Evolutionary conservation across 2,888 invertebrate species (phyloP).

Genomic region (Agonum fuliginosum): DNA sequence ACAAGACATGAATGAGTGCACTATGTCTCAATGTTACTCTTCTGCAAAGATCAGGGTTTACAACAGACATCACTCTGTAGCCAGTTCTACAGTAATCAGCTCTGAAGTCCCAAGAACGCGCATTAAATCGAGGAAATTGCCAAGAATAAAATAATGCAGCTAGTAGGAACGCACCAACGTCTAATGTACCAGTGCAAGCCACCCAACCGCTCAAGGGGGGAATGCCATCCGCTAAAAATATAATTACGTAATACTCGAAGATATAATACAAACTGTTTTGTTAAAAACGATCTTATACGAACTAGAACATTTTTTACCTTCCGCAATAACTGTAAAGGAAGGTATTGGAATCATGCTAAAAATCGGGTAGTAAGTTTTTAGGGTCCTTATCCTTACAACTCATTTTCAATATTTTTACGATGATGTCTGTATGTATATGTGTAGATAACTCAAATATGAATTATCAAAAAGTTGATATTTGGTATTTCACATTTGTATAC

Average conservation of each 20-base stretch:
- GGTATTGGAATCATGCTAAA: too few species aligned
- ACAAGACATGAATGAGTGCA: conserved; percentile 82
- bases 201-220: conserved; percentile 99
- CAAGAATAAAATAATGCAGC: conserved; percentile 95
- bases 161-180: conserved; percentile 90
- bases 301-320: neutral
- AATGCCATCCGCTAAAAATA: conserved; percentile 90
- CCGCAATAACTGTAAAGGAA: too few species aligned
- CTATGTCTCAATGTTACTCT: conserved; percentile 93
- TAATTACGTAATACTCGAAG: too few species aligned
- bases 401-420: too few species aligned
- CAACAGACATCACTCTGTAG: conserved; percentile 99
- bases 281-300: too few species aligned
- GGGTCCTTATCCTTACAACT: too few species aligned
- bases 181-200: conserved; percentile 87
- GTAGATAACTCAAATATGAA: too few species aligned
- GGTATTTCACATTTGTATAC: too few species aligned
- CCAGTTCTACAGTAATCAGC: conserved; percentile 98
- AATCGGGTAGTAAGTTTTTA: too few species aligned
- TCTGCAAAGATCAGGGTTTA: conserved; percentile 91
- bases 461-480: too few species aligned
- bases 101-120: conserved; percentile 97
- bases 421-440: too few species aligned
- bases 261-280: too few species aligned
- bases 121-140: conserved; percentile 99